Evolutionary conservation across 2,797 vertebrate species (phyloP).

Genomic region (Nannoperca australis): DNA sequence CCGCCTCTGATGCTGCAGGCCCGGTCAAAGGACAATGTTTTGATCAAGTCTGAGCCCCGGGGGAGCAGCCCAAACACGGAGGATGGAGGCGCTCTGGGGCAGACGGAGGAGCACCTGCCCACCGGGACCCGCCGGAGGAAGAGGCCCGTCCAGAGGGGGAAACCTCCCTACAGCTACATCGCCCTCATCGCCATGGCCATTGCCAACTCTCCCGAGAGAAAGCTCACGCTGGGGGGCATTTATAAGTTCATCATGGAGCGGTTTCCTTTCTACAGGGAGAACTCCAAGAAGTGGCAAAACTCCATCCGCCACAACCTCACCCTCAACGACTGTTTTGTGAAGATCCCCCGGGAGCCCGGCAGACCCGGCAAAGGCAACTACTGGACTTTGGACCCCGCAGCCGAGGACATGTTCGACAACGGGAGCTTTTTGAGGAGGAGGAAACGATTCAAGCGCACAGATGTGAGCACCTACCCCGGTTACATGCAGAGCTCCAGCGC

Average conservation of each 20-base stretch:
- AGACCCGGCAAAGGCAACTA: conserved; percentile 94
- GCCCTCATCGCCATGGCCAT: conserved; percentile 98
- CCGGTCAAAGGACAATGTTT: conserved; percentile 81
- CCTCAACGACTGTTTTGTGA: conserved; percentile 94
- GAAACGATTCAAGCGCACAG: conserved; percentile 92
- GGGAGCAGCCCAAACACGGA: conserved; percentile 81
- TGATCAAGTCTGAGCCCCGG: conserved; percentile 87
- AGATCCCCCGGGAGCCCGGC: conserved; percentile 94
- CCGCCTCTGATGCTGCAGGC: conserved; percentile 78
- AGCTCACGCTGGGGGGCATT: conserved; percentile 95
- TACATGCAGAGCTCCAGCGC: conserved; percentile 90
- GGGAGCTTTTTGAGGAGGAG: conserved; percentile 90
- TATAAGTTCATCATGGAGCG: conserved; percentile 98
- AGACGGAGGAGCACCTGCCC: conserved; percentile 82
- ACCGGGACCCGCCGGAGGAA: conserved; percentile 90
- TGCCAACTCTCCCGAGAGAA: conserved; percentile 94
- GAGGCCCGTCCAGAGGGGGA: conserved; percentile 94
- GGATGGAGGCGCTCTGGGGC: conserved; percentile 72
- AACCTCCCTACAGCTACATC: conserved; percentile 97
- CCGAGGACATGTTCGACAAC: conserved; percentile 96
- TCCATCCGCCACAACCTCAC: conserved; percentile 93
- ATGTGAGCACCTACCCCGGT: conserved; percentile 91
- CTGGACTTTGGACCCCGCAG: conserved; percentile 94
- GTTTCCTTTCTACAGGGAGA: conserved; percentile 97
- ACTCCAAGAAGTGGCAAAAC: conserved; percentile 96